These are phyloP conservation scores for Macrotus californicus DNA, from an alignment of 2,113 vertebrate genomes.

Conservation along the genomic window DNA sequence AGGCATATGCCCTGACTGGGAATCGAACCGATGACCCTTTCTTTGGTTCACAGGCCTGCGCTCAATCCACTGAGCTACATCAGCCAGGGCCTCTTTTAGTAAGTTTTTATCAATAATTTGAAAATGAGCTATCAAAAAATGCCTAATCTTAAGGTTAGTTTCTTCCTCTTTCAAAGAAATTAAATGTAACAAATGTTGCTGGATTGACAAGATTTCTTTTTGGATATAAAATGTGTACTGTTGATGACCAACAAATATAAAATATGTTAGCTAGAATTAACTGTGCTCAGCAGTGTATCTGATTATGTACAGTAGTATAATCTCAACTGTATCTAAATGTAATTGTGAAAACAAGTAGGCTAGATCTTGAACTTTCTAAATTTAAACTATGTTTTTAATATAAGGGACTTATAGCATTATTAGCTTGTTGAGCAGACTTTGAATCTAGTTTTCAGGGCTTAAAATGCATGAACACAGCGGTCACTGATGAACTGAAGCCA, in stretches of 20 bases:
- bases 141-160: too few species aligned
- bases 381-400: slow-evolving; percentile 1
- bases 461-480: neutral
- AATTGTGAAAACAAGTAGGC: neutral
- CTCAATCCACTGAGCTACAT: too few species aligned
- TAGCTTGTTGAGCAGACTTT: neutral
- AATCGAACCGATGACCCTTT: too few species aligned
- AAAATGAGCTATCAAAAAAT: too few species aligned
- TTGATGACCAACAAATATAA: slow-evolving; percentile 25
- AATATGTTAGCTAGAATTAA: slow-evolving; percentile 45
- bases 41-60: too few species aligned
- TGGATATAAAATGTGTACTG: slow-evolving; percentile 25
- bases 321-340: neutral
- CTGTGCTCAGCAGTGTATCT: neutral
- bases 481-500: neutral
- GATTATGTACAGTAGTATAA: neutral
- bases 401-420: neutral
- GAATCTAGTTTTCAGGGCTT: neutral
- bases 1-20: too few species aligned
- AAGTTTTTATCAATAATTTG: too few species aligned
- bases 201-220: slow-evolving; percentile 17
- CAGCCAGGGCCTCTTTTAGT: too few species aligned
- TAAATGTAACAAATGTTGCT: slow-evolving; percentile 43
- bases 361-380: slow-evolving; percentile 21
- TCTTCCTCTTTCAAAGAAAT: slow-evolving; percentile 5